Conservation (phyloP, 2,888 invertebrate species). For the Penaeus monodon region DNA sequence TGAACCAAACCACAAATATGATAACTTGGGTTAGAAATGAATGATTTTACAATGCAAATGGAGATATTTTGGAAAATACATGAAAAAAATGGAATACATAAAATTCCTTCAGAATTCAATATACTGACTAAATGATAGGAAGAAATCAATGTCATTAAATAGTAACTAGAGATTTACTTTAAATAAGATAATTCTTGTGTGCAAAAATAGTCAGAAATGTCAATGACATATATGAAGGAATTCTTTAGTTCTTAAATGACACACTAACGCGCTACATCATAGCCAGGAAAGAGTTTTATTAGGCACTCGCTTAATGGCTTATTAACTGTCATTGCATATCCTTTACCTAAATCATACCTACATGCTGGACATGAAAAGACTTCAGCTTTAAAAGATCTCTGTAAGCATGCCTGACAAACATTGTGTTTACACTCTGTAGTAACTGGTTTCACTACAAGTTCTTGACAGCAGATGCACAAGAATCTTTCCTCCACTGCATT, state of each 20-base stretch:
- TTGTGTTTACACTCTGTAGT: slow-evolving; percentile 83
- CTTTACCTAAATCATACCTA: slow-evolving; percentile 75
- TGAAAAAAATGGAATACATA: too few relatives aligned
- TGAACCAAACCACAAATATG: too few relatives aligned
- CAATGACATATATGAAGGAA: too few relatives aligned
- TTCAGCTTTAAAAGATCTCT: slow-evolving; percentile 77
- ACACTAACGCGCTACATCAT: slow-evolving; percentile 72
- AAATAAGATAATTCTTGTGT: too few relatives aligned
- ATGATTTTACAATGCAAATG: too few relatives aligned
- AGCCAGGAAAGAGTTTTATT: slow-evolving; percentile 78
- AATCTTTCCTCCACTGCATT: slow-evolving; percentile 78
- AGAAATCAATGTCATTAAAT: too few relatives aligned
- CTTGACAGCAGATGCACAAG: slow-evolving; percentile 85
- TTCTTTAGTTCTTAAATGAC: not conserved
- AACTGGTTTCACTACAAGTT: slow-evolving; percentile 79
- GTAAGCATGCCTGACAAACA: slow-evolving; percentile 80
- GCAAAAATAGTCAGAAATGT: too few relatives aligned
- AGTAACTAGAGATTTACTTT: too few relatives aligned
- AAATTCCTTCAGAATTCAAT: too few relatives aligned
- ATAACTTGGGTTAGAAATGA: too few relatives aligned
- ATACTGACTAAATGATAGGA: too few relatives aligned
- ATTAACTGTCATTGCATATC: slow-evolving; percentile 75
- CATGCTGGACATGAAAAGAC: slow-evolving; percentile 80
- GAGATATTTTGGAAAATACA: too few relatives aligned
- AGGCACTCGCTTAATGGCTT: slow-evolving; percentile 74